Base-by-base conservation (phyloP, 2,888 invertebrate genomes). In the Acleris emargana region DNA sequence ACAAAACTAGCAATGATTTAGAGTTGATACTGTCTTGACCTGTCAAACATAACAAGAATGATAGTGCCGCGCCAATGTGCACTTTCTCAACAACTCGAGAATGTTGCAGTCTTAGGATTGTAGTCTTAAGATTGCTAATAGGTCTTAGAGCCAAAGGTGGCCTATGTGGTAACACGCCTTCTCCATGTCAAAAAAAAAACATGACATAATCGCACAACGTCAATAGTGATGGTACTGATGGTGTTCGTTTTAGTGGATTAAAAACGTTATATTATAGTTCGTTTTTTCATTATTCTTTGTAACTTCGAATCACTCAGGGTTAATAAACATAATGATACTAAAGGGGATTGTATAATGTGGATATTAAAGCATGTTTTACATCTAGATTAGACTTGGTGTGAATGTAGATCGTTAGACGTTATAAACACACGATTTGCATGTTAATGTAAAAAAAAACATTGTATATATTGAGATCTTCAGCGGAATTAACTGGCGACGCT, bases 401-500 rank as follows among this genome's bases (percentile, higher is more conserved):
- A 59, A 52, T 25, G 6, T 64, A 58, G 47, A 22, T 25, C 53
- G 38, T 51, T 42, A n/a, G 28, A 28, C 20, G 20, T 51, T 25
- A 13, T 51, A 13, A 60, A 22, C 4, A 61, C 47, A 54, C 45
- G n/a, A 60, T 17, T 67, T 59, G 51, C 53, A 58, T 58, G 64
- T 16, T 62, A 43, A 47, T 42, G 47, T 58, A 42, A 51, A 55
- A 54, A 45, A 58, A 13, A 55, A 58, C 38, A 60, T 45, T 53
- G 49, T 54, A 62, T 50, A 58, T 60, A 62, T 54, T 51, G 47
- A 55, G 53, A 63, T 53, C 50, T 60, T 68, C 67, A 67, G 73
- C 78, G 78, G 77, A 81, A 78, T 81, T 84, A 86, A 88, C 84
- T 74, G 70, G 82, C 88, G 85, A 42, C 38, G 28, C 49, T 54